phyloP scores from a whole-genome alignment of 2,888 invertebrate species.

The Ctenicera cuprea region DNA sequence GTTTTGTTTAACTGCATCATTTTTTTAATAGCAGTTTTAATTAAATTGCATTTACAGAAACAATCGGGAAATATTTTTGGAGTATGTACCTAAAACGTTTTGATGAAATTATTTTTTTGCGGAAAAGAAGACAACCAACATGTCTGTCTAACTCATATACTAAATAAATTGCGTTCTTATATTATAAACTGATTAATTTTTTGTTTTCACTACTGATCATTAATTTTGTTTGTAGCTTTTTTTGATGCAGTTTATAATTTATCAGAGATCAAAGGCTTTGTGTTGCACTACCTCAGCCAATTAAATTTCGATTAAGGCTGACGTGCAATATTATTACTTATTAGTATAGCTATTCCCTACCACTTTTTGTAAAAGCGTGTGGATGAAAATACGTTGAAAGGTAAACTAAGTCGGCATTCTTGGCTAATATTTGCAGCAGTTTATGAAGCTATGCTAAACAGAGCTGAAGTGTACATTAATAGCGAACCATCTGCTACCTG shows the following conservation, averaged over 20 bases:
- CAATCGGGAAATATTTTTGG: no score
- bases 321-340: constrained; percentile 32
- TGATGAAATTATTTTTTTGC: no score
- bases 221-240: background rate
- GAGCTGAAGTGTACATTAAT: constrained; percentile 59
- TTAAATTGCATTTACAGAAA: no score
- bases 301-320: constrained; percentile 37
- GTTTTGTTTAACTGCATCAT: no score
- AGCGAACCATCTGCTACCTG: constrained; percentile 60
- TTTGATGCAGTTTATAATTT: background rate
- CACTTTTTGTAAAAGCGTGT: constrained; percentile 31
- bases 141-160: no score
- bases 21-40: no score
- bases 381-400: constrained; percentile 49
- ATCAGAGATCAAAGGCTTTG: constrained; percentile 33
- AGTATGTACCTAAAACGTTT: no score
- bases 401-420: constrained; percentile 57
- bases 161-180: no score
- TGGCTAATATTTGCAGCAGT: constrained; percentile 60
- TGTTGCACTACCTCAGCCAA: constrained; percentile 26
- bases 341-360: constrained; percentile 1
- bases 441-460: constrained; percentile 62
- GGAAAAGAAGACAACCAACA: no score
- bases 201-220: background rate
- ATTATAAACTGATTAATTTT: no score